Evolutionary conservation across 1,140 invertebrate species (phyloP).

Genomic region (Argopecten irradians): DNA sequence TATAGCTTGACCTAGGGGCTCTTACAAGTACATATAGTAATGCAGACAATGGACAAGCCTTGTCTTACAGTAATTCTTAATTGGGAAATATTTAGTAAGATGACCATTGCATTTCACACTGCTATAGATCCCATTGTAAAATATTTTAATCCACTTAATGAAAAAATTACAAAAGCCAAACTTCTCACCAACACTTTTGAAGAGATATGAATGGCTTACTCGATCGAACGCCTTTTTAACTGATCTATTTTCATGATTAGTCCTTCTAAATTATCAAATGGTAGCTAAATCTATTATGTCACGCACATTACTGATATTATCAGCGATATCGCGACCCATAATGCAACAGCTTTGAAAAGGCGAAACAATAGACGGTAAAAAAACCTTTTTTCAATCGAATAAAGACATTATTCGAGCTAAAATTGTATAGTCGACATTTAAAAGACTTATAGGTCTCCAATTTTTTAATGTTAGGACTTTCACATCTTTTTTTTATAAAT

Average conservation of each 20-base stretch:
- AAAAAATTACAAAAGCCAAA: slow-evolving; percentile 33
- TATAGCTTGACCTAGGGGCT: slow-evolving; percentile 30
- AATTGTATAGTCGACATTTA: slow-evolving; percentile 47
- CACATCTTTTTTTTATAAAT: slow-evolving; percentile 37
- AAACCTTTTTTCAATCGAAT: slow-evolving; percentile 41
- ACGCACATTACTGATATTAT: slow-evolving; percentile 35
- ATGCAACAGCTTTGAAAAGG: too few species aligned
- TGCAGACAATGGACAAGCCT: slow-evolving; percentile 49
- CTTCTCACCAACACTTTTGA: not conserved
- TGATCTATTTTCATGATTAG: slow-evolving; percentile 42
- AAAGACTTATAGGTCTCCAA: slow-evolving; percentile 39
- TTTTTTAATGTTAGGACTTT: slow-evolving; percentile 40
- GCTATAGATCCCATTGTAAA: slow-evolving; percentile 33
- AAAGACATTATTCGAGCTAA: slow-evolving; percentile 33
- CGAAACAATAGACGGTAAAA: slow-evolving; percentile 42
- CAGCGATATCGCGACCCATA: too few species aligned
- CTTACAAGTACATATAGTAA: slow-evolving; percentile 38
- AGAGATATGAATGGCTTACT: slow-evolving; percentile 33
- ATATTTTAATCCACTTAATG: too few species aligned
- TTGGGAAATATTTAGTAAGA: slow-evolving; percentile 39
- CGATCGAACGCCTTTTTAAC: slow-evolving; percentile 38
- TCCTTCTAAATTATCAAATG: slow-evolving; percentile 35
- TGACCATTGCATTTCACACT: slow-evolving; percentile 43
- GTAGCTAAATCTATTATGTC: slow-evolving; percentile 39
- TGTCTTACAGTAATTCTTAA: slow-evolving; percentile 45